A percentile compares a stretch with the other conserved stretches of the same genome.
phyloP scores from a whole-genome alignment of 2,888 invertebrate species.

The Torymus auratus region DNA sequence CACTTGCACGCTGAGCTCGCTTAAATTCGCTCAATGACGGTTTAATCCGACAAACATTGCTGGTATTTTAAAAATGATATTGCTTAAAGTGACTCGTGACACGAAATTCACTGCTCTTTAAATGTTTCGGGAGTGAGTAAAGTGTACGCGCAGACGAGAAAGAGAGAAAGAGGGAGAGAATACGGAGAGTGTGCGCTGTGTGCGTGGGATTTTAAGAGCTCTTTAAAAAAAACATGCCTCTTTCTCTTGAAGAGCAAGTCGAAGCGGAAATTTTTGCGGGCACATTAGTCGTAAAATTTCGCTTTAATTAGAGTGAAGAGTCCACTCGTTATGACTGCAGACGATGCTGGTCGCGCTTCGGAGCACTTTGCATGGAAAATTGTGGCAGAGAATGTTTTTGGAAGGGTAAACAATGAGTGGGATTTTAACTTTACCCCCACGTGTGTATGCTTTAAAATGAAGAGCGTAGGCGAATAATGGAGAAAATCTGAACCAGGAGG shows the following conservation, averaged over 20 bases:
- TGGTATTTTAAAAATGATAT: slow-evolving; percentile 24
- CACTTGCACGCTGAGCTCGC: background rate
- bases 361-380: background rate
- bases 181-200: background rate
- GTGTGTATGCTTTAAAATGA: no score
- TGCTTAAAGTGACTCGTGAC: slow-evolving; percentile 3
- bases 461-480: no score
- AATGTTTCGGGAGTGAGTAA: no score
- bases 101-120: background rate
- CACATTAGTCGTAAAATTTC: slow-evolving; percentile 11
- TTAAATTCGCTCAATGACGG: slow-evolving; percentile 1
- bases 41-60: slow-evolving; percentile 5
- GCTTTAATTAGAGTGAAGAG: slow-evolving; percentile 25
- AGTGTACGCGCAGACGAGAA: background rate
- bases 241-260: slow-evolving; percentile 4
- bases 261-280: background rate
- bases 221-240: background rate
- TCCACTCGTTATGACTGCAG: background rate
- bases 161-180: background rate
- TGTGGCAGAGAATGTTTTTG: background rate
- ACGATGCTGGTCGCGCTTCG: background rate
- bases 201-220: slow-evolving; percentile 1
- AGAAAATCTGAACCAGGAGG: no score
- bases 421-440: background rate
- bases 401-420: slow-evolving; percentile 22